A percentile compares a stretch with the other conserved stretches of the same genome.
Conservation (phyloP, 2,113 vertebrate genomes). For the Rhea pennata region DNA sequence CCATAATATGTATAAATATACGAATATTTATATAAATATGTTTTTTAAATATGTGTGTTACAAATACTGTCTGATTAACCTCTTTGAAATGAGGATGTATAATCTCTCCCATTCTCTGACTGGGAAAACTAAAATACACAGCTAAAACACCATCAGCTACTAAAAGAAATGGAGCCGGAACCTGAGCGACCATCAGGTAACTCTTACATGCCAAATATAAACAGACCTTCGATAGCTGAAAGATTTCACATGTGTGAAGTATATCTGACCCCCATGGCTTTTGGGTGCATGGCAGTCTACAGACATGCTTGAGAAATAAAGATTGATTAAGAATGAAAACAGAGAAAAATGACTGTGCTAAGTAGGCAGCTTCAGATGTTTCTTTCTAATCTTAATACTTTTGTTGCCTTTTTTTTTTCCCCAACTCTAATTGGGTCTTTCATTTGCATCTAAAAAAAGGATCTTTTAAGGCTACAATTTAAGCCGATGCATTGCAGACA, state of each 20-base stretch:
- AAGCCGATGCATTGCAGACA: constrained; percentile 53
- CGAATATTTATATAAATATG: constrained; percentile 1
- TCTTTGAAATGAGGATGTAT: constrained; percentile 20
- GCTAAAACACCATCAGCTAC: constrained; percentile 18
- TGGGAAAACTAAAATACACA: constrained; percentile 29
- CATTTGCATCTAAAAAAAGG: constrained; percentile 68
- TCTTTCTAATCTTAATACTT: constrained; percentile 32
- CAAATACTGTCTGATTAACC: constrained; percentile 41
- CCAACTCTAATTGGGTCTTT: constrained; percentile 32
- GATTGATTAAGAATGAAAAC: background rate
- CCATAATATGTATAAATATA: background rate
- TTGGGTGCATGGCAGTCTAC: background rate
- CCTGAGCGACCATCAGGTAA: constrained; percentile 16
- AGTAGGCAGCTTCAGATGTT: background rate
- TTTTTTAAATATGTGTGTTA: constrained; percentile 1
- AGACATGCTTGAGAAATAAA: background rate
- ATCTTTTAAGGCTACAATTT: constrained; percentile 63
- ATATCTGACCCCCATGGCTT: background rate
- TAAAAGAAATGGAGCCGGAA: constrained; percentile 38
- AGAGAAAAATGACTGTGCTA: background rate
- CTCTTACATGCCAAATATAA: constrained; percentile 8
- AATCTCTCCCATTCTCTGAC: constrained; percentile 36
- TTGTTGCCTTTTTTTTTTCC: background rate
- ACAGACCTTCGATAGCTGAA: background rate
- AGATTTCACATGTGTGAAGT: background rate